Base-by-base conservation (phyloP, 92 coral and sea anemone genomes). In the Umimayanthus chanpuru region DNA sequence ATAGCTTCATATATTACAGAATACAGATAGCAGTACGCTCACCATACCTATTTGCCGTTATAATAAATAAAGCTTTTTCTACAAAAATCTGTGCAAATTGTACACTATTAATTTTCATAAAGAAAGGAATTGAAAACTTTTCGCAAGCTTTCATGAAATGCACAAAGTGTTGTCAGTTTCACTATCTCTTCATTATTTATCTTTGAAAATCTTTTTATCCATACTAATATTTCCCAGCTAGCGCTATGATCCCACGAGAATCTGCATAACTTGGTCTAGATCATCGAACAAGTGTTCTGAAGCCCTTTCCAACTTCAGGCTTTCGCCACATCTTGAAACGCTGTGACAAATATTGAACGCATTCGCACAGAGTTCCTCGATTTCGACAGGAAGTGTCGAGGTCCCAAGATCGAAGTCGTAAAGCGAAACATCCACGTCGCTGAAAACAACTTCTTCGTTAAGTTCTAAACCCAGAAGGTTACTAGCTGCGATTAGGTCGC, bases 201-300 rank as follows among this genome's bases (percentile, higher is more conserved):
- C 74, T 44, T n/a, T 44, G 6, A 70, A 68, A 47, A 29, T 14
- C 12, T n/a, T 16, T 68, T 72, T 83, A n/a, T 12, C 36, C 23
- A 3, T 65, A 29, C n/a, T 44, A 11, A 40, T 20, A 11, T 25
- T 68, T 6, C 30, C 26, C 65, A 9, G 49, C 40, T 28, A 11
- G 12, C 36, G 87, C 91, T 91, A 94, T 14, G 98, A 95, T 16
- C 98, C 98, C 20, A 97, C 99, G 76, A 97, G 90, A 88, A 97
- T 92, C 91, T 97, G 99, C 97, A 97, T 97, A 18, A 97, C 98
- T 91, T 97, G 99, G 82, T 97, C 99, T 21, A 97, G 91, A 82
- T 97, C 99, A 74, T 97, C 99, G 64, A 93, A 89, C 21, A 86
- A 68, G 85, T 88, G 89, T 73, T 97, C 99, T 64, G 84, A 90